These are phyloP conservation scores for Panurus biarmicus DNA, from an alignment of 2,113 vertebrate species.

Conservation along the genomic window DNA sequence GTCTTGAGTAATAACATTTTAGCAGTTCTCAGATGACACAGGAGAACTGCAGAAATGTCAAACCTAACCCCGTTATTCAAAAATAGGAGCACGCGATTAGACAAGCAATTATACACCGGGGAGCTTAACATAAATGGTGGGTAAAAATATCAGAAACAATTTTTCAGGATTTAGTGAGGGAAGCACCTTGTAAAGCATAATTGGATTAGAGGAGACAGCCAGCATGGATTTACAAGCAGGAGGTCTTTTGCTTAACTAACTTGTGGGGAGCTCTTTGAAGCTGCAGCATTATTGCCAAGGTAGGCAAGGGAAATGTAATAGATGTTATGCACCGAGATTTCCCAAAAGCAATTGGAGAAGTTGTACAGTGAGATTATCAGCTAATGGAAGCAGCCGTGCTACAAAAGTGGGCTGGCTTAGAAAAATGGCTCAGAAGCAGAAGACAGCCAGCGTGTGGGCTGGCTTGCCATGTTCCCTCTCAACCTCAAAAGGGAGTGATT, in stretches of 20 bases:
- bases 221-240: slow-evolving; percentile 57
- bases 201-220: slow-evolving; percentile 68
- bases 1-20: neutral
- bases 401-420: neutral
- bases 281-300: slow-evolving; percentile 20
- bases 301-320: slow-evolving; percentile 34
- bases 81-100: slow-evolving; percentile 41
- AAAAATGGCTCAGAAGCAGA: slow-evolving; percentile 22
- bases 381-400: slow-evolving; percentile 36
- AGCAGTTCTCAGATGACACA: slow-evolving; percentile 36
- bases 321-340: slow-evolving; percentile 33
- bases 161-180: slow-evolving; percentile 59
- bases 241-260: slow-evolving; percentile 59
- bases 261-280: slow-evolving; percentile 64
- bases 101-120: slow-evolving; percentile 63
- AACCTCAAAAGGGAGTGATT: slow-evolving; percentile 24
- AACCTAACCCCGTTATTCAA: slow-evolving; percentile 37
- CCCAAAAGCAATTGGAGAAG: slow-evolving; percentile 56
- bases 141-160: slow-evolving; percentile 66
- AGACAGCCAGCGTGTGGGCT: slow-evolving; percentile 17
- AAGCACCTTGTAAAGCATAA: slow-evolving; percentile 68
- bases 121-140: slow-evolving; percentile 65
- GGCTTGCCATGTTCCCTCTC: slow-evolving; percentile 4
- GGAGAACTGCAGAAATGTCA: slow-evolving; percentile 32
- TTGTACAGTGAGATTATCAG: slow-evolving; percentile 43